These are phyloP conservation scores for Ageneiosus marmoratus DNA, from an alignment of 2,113 vertebrate species.

Conservation along the genomic window DNA sequence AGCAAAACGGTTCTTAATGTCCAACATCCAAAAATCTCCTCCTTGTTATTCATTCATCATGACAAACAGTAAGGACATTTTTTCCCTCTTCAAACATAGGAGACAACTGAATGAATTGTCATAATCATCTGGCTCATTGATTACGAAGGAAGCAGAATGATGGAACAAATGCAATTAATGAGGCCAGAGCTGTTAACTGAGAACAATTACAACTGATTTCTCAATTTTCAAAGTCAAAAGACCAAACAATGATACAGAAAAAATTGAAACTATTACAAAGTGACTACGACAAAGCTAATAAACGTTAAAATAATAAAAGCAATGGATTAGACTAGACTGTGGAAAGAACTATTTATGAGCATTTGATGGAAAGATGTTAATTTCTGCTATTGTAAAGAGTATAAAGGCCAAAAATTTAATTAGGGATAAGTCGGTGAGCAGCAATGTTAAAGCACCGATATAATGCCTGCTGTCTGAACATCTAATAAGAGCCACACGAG, in stretches of 20 bases:
- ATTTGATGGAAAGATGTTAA: conserved; percentile 4
- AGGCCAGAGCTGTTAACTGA: not conserved
- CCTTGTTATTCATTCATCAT: not conserved
- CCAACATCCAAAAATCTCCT: not conserved
- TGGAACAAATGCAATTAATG: not conserved
- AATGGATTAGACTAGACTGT: not conserved
- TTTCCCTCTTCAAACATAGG: not conserved
- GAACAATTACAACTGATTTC: not conserved
- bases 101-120: not conserved
- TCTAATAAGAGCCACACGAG: conserved; percentile 37
- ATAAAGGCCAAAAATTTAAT: conserved; percentile 10
- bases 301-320: not conserved
- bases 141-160: not conserved
- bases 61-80: not conserved
- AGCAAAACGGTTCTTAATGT: not conserved
- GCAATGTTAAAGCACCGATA: not conserved
- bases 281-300: not conserved
- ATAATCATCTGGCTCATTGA: not conserved
- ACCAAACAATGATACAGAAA: not conserved
- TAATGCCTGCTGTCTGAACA: conserved; percentile 33
- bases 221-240: not conserved
- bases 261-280: not conserved
- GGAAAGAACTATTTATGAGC: conserved; percentile 1
- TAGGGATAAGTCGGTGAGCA: conserved; percentile 4
- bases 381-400: not conserved